Percentiles rank a stretch among this genome's conserved stretches.
Conservation (phyloP, 2,888 invertebrate species). For the Gibbula magus region DNA sequence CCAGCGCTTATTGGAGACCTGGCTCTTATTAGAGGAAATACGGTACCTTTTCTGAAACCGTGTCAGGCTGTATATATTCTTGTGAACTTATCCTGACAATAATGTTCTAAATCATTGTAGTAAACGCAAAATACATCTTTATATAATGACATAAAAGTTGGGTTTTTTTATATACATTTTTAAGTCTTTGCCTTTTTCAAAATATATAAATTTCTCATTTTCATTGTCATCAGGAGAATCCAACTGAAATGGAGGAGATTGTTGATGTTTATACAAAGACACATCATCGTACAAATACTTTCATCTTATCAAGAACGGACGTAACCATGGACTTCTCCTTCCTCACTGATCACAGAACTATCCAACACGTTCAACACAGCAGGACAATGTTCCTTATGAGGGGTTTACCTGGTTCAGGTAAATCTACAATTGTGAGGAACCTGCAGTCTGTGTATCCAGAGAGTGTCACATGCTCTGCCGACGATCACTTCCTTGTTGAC, state of each 20-base stretch:
- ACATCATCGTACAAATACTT: neutral
- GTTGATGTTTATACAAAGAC: neutral
- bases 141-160: too few relatives aligned
- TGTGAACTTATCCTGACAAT: too few relatives aligned
- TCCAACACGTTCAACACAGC: constrained; percentile 45
- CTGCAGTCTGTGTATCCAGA: constrained; percentile 58
- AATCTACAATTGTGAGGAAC: constrained; percentile 67
- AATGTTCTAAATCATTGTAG: too few relatives aligned
- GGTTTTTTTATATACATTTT: too few relatives aligned
- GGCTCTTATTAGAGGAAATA: too few relatives aligned
- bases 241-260: neutral
- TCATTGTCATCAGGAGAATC: too few relatives aligned
- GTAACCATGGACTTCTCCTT: constrained; percentile 52
- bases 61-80: too few relatives aligned
- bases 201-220: too few relatives aligned
- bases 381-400: constrained; percentile 73
- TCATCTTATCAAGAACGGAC: neutral
- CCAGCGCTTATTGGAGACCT: too few relatives aligned
- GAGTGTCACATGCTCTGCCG: constrained; percentile 72
- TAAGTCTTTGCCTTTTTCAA: too few relatives aligned
- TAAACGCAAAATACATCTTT: too few relatives aligned
- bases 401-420: constrained; percentile 75
- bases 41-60: too few relatives aligned
- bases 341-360: constrained; percentile 50
- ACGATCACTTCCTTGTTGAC: constrained; percentile 66